Evolutionary conservation across 2,888 invertebrate genomes (phyloP).

Genomic region (Eulithis prunata): DNA sequence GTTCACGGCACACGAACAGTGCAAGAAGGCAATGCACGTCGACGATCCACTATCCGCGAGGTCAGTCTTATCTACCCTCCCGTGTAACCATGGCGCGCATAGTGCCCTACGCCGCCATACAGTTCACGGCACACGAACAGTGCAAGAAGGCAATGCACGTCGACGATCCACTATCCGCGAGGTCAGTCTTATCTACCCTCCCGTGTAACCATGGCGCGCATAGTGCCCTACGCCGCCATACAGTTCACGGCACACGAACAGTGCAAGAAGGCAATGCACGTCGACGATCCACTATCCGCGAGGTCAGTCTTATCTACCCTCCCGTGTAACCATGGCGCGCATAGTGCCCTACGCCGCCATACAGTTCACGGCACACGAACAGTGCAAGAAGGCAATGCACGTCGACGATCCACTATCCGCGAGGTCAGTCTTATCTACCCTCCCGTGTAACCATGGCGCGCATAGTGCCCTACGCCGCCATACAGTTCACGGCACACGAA

Average conservation of each 20-base stretch:
- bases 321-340: constrained; percentile 98
- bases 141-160: constrained; percentile 93
- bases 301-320: constrained; percentile 58
- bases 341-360: constrained; percentile 99
- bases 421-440: constrained; percentile 57
- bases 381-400: constrained; percentile 93
- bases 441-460: constrained; percentile 99
- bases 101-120: constrained; percentile 98
- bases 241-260: constrained; percentile 99
- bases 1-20: constrained; percentile 99
- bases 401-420: constrained; percentile 85
- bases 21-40: constrained; percentile 92
- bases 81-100: constrained; percentile 99
- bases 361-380: constrained; percentile 99
- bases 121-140: constrained; percentile 99
- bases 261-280: constrained; percentile 92
- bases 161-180: constrained; percentile 79
- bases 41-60: constrained; percentile 79
- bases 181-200: constrained; percentile 58
- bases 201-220: constrained; percentile 99
- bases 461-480: constrained; percentile 98
- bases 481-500: constrained; percentile 99
- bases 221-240: constrained; percentile 98
- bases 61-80: constrained; percentile 57
- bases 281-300: constrained; percentile 83